Base-by-base conservation (phyloP, 2,888 invertebrate species). In the Drosophila merina region DNA sequence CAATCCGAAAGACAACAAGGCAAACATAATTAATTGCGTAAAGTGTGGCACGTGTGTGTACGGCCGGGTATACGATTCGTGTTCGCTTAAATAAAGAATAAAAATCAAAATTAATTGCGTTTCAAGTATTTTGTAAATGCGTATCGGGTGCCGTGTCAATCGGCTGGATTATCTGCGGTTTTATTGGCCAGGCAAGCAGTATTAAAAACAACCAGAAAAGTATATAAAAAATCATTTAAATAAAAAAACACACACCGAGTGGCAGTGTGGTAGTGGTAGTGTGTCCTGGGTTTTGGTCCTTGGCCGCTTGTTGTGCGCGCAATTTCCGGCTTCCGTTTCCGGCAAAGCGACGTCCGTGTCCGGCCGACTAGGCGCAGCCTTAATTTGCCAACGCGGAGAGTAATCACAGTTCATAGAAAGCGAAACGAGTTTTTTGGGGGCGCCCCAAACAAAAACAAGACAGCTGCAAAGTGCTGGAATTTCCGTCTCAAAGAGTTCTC, bases 321-420 rank as follows among this genome's bases (percentile, higher is more conserved):
- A 88, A 89, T 88, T 88, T 86, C 86, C 86, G 89, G 76, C 75
- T 88, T 89, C 86, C 86, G 78, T 57, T 70, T 70, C 69, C 69
- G 69, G 63, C 62, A 31, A 31, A 62, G 58, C 67, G 47, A 52
- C 67, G 51, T 55, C 57, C 67, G 57, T 44, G 74, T 58, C 50
- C 52, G 67, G 58, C 38, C 47, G 71, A 54, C 70, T 70, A 70
- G 60, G 72, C 70, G 47, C 71, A 52, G 63, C 73, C 73, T 73
- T 72, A 73, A 72, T 64, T 72, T 73, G 72, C 72, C 74, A 62
- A 31, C 48, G 44, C 42, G 7, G 25, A 66, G 68, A 47, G 54
- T 64, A 62, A 62, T 51, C 51, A 64, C 51, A 50, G 25, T n/a
- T 45, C 49, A 44, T 10, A 42, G 42, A 57, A 62, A 28, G 26